Base-by-base conservation (phyloP, 1,140 invertebrate genomes). In the Nasonia giraulti region DNA sequence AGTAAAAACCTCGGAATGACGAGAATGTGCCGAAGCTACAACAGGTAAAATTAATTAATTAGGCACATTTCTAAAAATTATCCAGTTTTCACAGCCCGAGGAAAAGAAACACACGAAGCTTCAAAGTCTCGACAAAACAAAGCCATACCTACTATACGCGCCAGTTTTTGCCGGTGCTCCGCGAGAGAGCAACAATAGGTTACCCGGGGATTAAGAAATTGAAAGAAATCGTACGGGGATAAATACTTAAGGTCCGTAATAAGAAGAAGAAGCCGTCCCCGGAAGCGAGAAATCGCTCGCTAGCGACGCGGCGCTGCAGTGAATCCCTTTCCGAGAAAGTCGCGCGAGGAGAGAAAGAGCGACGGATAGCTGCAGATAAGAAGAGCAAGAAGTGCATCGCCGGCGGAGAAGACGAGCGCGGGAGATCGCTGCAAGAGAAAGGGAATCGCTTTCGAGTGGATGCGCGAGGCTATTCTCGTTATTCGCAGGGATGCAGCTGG, bases 231-330 rank as follows among this genome's bases (percentile, higher is more conserved):
- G 33, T 20, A 7, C 55, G 17, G 27, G 55, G 55, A 62, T 62
- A n/a, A 6, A 37, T 37, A 37, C 4, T 37, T 37, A 37, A 37
- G 33, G 55, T 37, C 10, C 7, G 40, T 6, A n/a, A 33, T 6
- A 2, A 47, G 33, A 74, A 74, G 40, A 74, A 74, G 80, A 82
- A 82, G 74, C 73, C 33, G n/a, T 4, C 73, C 47, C 71, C 73
- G 80, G 71, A 75, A 82, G 73, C 47, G 68, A 66, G 33, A 82
- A 75, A 75, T 75, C 80, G 50, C 40, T 75, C 80, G 50, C 40
- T 55, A 33, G n/a, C 11, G 23, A 68, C 31, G 47, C 17, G 33
- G 33, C 20, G 31, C 33, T 71, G 14, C 55, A 47, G 6, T 37
- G 62, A 80, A 31, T 80, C 55, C 71, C 40, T 44, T 80, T 69